These are phyloP conservation scores for Speoplatyrhinus poulsoni DNA, from an alignment of 2,113 vertebrate species.

Conservation along the genomic window DNA sequence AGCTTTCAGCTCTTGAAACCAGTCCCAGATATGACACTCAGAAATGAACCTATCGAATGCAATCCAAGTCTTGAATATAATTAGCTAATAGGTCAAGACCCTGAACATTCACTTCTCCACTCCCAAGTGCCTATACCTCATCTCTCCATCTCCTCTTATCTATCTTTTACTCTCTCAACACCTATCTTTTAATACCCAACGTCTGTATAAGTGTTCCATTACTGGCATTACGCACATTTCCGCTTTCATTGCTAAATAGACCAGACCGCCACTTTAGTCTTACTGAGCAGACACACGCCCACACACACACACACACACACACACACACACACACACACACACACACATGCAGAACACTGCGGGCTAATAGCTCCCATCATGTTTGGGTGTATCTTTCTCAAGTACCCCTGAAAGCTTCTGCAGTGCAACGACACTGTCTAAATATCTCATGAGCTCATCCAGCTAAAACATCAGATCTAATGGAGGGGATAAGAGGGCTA, in stretches of 20 bases:
- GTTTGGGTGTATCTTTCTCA: constrained; percentile 2
- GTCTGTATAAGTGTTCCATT: neutral
- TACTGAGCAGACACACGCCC: neutral
- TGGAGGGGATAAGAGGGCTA: neutral
- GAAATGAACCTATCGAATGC: neutral
- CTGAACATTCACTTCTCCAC: neutral
- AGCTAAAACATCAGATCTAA: neutral
- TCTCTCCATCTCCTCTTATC: neutral
- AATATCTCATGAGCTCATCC: constrained; percentile 8
- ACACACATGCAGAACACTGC: neutral
- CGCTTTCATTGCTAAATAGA: neutral
- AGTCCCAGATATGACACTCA: too few relatives aligned
- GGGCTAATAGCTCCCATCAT: constrained; percentile 1
- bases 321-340: neutral
- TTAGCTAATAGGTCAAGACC: neutral
- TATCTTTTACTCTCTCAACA: neutral
- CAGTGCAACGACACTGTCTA: constrained; percentile 4
- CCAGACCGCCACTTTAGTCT: neutral
- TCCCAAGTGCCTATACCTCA: neutral
- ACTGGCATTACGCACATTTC: neutral
- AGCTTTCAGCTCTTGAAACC: too few relatives aligned
- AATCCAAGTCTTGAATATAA: neutral
- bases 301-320: neutral
- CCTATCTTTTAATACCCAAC: neutral
- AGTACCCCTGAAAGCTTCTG: neutral